Evolutionary conservation across 2,888 invertebrate species (phyloP).

Genomic region (Hyppa rectilinea): DNA sequence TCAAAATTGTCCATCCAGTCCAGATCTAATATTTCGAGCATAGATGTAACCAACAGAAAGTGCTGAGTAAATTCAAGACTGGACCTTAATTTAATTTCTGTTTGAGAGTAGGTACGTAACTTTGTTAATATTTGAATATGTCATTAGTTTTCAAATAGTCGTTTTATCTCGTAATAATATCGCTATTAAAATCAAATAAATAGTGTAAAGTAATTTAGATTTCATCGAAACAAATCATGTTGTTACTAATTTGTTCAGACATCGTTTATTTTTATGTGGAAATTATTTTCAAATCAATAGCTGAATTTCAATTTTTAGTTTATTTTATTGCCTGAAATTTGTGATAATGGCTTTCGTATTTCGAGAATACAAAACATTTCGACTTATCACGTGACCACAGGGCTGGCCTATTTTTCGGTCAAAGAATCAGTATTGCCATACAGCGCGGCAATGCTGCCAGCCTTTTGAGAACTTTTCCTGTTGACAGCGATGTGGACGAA

Average conservation of each 20-base stretch:
- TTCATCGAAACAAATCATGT: background rate
- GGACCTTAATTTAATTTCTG: constrained; percentile 19
- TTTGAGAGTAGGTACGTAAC: constrained; percentile 1
- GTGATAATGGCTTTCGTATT: background rate
- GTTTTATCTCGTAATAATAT: constrained; percentile 27
- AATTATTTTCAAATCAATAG: background rate
- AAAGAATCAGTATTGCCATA: too few relatives aligned
- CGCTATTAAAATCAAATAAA: constrained; percentile 8
- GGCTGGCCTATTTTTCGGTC: too few relatives aligned
- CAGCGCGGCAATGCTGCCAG: too few relatives aligned
- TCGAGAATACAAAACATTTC: background rate
- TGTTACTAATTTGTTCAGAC: background rate
- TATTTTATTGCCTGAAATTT: background rate
- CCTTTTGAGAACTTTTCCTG: too few relatives aligned
- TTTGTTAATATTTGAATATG: constrained; percentile 51
- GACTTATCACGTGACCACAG: too few relatives aligned
- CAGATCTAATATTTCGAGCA: background rate
- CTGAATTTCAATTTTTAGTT: background rate
- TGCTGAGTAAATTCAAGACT: constrained; percentile 20
- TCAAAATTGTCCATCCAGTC: constrained; percentile 11
- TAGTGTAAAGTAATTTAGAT: constrained; percentile 26
- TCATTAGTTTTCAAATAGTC: constrained; percentile 3
- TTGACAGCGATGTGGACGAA: too few relatives aligned
- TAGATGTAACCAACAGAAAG: constrained; percentile 26
- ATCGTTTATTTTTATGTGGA: background rate